These are phyloP conservation scores for Platichthys flesus DNA, from an alignment of 2,113 vertebrate species.

Conservation along the genomic window DNA sequence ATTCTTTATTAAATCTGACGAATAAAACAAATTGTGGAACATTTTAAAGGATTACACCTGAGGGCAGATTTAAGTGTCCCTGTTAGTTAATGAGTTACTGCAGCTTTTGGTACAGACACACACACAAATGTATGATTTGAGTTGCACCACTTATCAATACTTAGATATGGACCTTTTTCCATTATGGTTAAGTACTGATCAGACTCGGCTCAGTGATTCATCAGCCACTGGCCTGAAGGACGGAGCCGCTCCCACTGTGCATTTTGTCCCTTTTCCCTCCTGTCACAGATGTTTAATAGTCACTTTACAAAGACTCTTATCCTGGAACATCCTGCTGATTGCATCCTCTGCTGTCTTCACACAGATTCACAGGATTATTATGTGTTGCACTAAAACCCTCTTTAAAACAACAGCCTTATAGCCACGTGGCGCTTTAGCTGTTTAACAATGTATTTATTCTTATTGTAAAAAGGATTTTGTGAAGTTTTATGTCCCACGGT, in stretches of 20 bases:
- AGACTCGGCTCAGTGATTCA: not conserved
- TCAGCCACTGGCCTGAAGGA: not conserved
- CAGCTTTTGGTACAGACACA: too few species aligned
- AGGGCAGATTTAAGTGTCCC: too few species aligned
- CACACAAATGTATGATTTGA: too few species aligned
- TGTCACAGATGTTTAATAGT: conserved; percentile 7
- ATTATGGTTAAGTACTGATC: not conserved
- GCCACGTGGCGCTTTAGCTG: not conserved
- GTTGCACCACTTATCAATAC: too few species aligned
- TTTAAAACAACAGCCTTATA: not conserved
- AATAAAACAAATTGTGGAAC: too few species aligned
- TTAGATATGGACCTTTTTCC: too few species aligned
- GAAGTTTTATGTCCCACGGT: not conserved
- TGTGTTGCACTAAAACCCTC: not conserved
- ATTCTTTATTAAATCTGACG: too few species aligned
- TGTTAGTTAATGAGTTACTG: too few species aligned
- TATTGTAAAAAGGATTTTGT: not conserved
- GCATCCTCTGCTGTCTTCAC: not conserved
- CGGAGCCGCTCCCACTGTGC: not conserved
- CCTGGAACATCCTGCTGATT: not conserved
- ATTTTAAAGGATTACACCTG: too few species aligned
- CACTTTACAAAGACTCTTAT: not conserved
- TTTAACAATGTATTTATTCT: not conserved
- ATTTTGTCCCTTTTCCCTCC: not conserved
- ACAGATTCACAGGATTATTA: not conserved